Evolutionary conservation across 1,140 invertebrate genomes (phyloP), one percentile per base, ranked within the genome.

Genomic region (Drosophila pseudoobscura): DNA sequence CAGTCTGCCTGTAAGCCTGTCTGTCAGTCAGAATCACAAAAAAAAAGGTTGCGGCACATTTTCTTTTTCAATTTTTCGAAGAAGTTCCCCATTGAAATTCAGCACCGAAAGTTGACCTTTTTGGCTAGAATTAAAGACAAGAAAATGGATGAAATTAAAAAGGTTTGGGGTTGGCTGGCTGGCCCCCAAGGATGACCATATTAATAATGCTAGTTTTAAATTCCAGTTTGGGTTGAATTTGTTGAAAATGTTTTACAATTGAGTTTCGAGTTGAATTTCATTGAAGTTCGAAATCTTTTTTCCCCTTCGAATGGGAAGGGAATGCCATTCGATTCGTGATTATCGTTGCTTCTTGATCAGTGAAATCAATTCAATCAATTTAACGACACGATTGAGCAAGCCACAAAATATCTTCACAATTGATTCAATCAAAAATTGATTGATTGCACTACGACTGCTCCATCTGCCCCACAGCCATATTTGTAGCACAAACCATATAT

Each of bases 11-110:
- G 35, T 13, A 11, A 13, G 35, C 11, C 11, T 5, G 44, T 65
- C 65, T 59, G 44, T 61, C 57, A 56, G 53, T 64, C 52, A 64
- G 49, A 20, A 20, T 24, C 51, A 15, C 26, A 46, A 39, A 22
- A 54, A 41, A 69, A 68, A 43, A 55, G 63, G 50, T 56, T 51
- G 20, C 31, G 51, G 44, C 44, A 43, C 50, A 49, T 49, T 66
- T 66, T 43, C 62, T 55, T 69, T 43, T 55, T 69, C 26, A 69
- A 66, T 69, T 69, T 69, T 68, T 57, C 35, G 68, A 56, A 69
- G 51, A 69, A 35, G n/a, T 41, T 57, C 31, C 24, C 35, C 17
- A 13, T 13, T 13, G 35, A 39, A 39, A 39, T 39, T 39, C 11
- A 2, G 9, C 35, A 13, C 24, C 22, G 20, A 5, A 51, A 62